Conservation (phyloP, 2,888 invertebrate species). For the Chloroclysta siterata region DNA sequence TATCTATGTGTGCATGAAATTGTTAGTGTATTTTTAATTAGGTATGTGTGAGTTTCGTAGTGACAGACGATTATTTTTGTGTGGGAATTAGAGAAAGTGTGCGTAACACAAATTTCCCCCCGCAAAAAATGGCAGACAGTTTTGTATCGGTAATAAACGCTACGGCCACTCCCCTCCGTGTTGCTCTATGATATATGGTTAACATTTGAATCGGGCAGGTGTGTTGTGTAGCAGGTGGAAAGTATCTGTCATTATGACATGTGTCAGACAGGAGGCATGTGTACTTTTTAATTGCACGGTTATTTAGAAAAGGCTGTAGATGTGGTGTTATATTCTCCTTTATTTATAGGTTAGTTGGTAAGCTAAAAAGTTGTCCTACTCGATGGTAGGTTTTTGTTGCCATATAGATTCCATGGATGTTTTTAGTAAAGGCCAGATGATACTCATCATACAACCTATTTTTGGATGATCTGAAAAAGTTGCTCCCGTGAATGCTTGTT, state of each 20-base stretch:
- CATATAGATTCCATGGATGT: conserved; percentile 2
- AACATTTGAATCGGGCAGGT: conserved; percentile 17
- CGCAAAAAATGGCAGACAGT: too few species aligned
- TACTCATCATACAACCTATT: not conserved
- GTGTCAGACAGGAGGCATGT: conserved; percentile 15
- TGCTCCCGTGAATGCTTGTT: not conserved
- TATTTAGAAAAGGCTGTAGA: conserved; percentile 14
- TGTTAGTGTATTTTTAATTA: too few species aligned
- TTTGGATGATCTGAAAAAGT: conserved; percentile 3
- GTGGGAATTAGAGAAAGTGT: too few species aligned
- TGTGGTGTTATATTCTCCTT: not conserved
- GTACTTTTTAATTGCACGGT: conserved; percentile 17
- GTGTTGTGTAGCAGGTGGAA: conserved; percentile 8
- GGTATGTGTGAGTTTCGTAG: too few species aligned
- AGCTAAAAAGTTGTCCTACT: conserved; percentile 14
- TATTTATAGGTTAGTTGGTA: conserved; percentile 19
- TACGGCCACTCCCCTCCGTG: too few species aligned
- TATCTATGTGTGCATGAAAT: too few species aligned
- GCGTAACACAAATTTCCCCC: too few species aligned
- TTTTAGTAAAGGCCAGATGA: conserved; percentile 14
- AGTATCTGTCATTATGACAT: conserved; percentile 18
- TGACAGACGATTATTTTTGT: too few species aligned
- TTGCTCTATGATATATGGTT: too few species aligned
- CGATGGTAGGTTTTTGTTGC: not conserved
- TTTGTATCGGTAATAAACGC: too few species aligned